phyloP scores from a whole-genome alignment of 2,888 invertebrate genomes.

The Euzophera pinguis region DNA sequence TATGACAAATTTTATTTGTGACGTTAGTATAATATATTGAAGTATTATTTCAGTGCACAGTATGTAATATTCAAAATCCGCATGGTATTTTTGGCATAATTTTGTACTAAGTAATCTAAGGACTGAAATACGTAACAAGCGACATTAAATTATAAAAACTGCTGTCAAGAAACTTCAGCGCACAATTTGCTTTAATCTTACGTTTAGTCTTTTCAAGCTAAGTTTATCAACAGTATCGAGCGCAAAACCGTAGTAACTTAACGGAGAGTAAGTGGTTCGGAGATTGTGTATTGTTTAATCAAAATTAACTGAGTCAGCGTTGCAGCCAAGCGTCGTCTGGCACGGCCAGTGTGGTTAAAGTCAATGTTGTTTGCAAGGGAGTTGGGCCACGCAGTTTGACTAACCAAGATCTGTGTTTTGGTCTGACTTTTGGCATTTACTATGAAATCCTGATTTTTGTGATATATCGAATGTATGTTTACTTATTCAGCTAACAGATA shows the following conservation, averaged over 20 bases:
- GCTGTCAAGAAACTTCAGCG: too few relatives aligned
- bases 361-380: neutral
- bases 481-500: too few relatives aligned
- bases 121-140: too few relatives aligned
- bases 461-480: neutral
- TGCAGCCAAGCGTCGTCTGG: neutral
- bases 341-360: neutral
- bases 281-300: neutral
- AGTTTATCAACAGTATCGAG: too few relatives aligned
- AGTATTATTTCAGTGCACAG: too few relatives aligned
- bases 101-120: too few relatives aligned
- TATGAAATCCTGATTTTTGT: neutral
- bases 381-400: neutral
- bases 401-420: neutral
- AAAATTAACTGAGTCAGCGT: neutral
- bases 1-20: too few relatives aligned
- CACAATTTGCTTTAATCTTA: too few relatives aligned
- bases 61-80: too few relatives aligned
- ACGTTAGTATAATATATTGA: too few relatives aligned
- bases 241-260: neutral
- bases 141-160: too few relatives aligned
- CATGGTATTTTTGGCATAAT: too few relatives aligned
- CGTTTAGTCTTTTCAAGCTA: neutral
- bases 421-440: conserved; percentile 2
- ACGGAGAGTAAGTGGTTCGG: neutral